Evolutionary conservation across 2,888 invertebrate genomes (phyloP), one percentile per base, ranked within the genome.

Genomic region (Erebia epiphron): DNA sequence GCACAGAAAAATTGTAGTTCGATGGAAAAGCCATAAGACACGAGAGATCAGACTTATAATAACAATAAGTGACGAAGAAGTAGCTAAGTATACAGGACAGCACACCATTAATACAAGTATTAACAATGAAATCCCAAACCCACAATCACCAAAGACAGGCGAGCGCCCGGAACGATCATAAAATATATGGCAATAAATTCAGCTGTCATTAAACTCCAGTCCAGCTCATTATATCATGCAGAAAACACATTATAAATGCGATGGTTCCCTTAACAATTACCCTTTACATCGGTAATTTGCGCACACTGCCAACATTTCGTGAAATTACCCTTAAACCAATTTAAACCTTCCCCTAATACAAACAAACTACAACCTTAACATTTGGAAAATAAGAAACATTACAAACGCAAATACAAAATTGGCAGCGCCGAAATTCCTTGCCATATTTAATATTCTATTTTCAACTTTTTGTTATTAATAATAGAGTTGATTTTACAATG

Each of bases 251-350:
- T 85, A 85, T 76, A 73, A 71, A 71, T 72, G 54, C 75, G 69
- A 75, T 73, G 64, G 74, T 73, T 72, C 77, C 71, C 73, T 81
- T 76, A 86, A 82, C 79, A 89, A 91, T 92, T 91, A 91, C 88
- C 86, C 81, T 83, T 87, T 86, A 88, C 86, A 83, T 82, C 77
- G 85, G 86, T 88, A 91, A 91, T 90, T 90, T 90, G 88, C 87
- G 84, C 86, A 86, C 85, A 86, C 86, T 86, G 84, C 83, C 86
- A 88, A 89, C 87, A 91, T 87, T 80, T 84, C 79, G 76, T 77
- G 73, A 80, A 86, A 89, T 88, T 86, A 86, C 84, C 83, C 82
- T 76, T 73, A 46, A 72, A 67, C 14, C 35, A 73, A 35, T 10
- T 58, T 3, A 75, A 71, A 56, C 52, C 54, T 60, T 72, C 76